A percentile compares a stretch with the other conserved stretches of the same genome.
Evolutionary conservation across 2,113 vertebrate species (phyloP).

Genomic region (Potamarius usumacintae): DNA sequence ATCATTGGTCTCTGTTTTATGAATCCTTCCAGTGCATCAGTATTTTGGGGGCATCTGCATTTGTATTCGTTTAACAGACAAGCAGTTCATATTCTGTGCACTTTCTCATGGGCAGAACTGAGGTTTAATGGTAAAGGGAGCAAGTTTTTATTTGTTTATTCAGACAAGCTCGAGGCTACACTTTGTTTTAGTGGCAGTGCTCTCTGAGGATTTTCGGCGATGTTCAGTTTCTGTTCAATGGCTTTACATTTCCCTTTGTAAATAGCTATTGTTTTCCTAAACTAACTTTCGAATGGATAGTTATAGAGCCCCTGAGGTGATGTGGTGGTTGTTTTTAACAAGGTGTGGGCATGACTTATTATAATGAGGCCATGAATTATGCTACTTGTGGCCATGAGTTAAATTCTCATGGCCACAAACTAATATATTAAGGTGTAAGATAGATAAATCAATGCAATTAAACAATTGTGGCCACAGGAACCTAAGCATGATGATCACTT

Average conservation of each 20-base stretch:
- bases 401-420: neutral
- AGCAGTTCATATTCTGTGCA: neutral
- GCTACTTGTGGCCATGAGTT: neutral
- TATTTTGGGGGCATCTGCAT: neutral
- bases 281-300: neutral
- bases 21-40: neutral
- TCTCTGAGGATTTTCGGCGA: neutral
- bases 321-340: neutral
- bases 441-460: neutral
- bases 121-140: neutral
- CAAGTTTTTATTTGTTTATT: constrained; percentile 22
- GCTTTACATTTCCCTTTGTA: constrained; percentile 5
- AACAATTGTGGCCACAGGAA: neutral
- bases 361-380: neutral
- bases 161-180: neutral
- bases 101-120: neutral
- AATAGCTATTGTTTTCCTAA: neutral
- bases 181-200: constrained; percentile 8
- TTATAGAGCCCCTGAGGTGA: neutral
- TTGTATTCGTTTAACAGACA: neutral
- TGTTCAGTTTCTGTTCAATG: neutral
- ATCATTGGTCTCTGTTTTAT: neutral
- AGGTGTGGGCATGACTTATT: neutral
- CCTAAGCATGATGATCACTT: neutral
- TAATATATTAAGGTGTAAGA: no score